Evolutionary conservation across 2,113 vertebrate genomes (phyloP).

Genomic region (Mesocricetus auratus): DNA sequence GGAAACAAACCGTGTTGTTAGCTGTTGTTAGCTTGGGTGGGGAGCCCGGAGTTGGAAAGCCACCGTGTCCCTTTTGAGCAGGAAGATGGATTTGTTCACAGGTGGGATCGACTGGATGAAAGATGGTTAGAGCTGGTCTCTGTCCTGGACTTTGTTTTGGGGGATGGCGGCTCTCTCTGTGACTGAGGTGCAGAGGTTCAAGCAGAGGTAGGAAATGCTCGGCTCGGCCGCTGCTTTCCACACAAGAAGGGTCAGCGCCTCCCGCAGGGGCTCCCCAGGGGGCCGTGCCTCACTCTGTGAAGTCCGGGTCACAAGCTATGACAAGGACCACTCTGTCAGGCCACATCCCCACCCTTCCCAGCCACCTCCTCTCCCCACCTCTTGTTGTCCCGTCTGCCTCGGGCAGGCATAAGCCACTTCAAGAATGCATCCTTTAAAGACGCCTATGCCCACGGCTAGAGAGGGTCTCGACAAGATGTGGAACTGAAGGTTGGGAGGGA

Average conservation of each 20-base stretch:
- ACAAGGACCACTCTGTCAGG: background rate
- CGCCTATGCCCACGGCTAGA: rapidly evolving
- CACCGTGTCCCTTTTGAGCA: conserved; percentile 73
- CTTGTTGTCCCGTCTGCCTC: background rate
- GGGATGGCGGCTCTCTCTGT: conserved; percentile 62
- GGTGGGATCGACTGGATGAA: conserved; percentile 70
- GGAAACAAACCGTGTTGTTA: conserved; percentile 79
- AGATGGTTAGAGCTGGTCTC: background rate
- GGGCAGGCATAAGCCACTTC: background rate
- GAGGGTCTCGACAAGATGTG: rapidly evolving
- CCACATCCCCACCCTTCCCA: background rate
- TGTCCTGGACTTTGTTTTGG: too few species aligned
- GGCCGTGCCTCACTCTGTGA: background rate
- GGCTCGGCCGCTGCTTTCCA: background rate
- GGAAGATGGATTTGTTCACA: conserved; percentile 79
- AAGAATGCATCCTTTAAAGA: rapidly evolving
- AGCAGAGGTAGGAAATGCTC: background rate
- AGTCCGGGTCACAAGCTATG: background rate
- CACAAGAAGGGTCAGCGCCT: too few species aligned
- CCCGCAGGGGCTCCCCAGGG: too few species aligned
- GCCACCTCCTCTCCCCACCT: rapidly evolving
- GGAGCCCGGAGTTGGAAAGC: conserved; percentile 74
- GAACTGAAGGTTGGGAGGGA: background rate
- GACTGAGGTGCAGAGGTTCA: background rate
- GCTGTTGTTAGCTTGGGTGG: conserved; percentile 75